Conservation (phyloP, 2,113 vertebrate species). For the Nannospalax galili region DNA sequence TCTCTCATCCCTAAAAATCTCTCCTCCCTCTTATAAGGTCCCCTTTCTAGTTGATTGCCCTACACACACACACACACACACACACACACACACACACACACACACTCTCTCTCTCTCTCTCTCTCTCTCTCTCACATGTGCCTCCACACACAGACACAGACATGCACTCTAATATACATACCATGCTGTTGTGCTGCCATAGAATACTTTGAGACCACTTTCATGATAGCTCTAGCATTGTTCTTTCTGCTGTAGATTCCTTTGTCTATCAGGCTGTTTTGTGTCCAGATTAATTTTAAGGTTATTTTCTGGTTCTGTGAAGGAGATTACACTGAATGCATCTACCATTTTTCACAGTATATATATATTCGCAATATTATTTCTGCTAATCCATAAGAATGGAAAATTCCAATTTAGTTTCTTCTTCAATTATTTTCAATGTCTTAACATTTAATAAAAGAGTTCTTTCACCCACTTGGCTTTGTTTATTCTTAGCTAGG, state of each 20-base stretch:
- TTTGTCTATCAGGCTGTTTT: background rate
- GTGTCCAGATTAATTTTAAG: background rate
- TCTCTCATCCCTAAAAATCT: background rate
- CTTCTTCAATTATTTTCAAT: background rate
- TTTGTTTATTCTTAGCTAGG: background rate
- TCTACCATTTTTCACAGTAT: background rate
- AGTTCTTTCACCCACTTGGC: background rate
- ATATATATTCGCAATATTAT: background rate
- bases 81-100: background rate
- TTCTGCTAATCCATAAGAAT: background rate
- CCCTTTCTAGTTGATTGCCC: background rate
- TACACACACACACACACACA: too few relatives aligned
- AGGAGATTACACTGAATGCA: background rate
- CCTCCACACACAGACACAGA: too few relatives aligned
- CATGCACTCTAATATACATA: too few relatives aligned
- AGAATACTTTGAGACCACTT: background rate
- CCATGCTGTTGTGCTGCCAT: background rate
- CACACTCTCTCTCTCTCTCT: too few relatives aligned
- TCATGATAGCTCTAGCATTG: background rate
- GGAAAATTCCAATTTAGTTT: background rate
- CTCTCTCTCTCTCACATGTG: too few relatives aligned
- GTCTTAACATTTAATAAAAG: background rate
- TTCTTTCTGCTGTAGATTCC: background rate
- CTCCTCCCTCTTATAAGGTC: too few relatives aligned
- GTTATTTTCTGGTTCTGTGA: background rate